These are phyloP conservation scores for Malthinus seriepunctatus DNA, from an alignment of 2,888 invertebrate genomes.

Conservation along the genomic window DNA sequence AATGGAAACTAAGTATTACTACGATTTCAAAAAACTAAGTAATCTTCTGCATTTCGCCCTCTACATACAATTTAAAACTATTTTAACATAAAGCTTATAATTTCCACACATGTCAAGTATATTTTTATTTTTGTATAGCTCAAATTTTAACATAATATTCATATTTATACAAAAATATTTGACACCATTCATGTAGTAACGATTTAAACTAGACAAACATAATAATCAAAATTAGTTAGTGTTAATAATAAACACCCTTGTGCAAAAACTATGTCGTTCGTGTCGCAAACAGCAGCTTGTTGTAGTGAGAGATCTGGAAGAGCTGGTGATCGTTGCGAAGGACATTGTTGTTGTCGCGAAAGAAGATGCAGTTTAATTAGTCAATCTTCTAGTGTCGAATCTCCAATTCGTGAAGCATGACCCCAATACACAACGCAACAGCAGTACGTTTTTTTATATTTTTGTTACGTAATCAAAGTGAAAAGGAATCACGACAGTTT, in stretches of 20 bases:
- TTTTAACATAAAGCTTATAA: too few species aligned
- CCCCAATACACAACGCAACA: slow-evolving; percentile 21
- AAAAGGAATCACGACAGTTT: background rate
- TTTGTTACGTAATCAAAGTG: background rate
- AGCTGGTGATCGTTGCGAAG: slow-evolving; percentile 41
- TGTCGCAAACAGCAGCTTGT: slow-evolving; percentile 62
- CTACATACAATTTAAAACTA: too few species aligned
- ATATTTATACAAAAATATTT: too few species aligned
- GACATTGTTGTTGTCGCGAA: slow-evolving; percentile 49
- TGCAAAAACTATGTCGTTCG: slow-evolving; percentile 57
- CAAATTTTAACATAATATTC: too few species aligned
- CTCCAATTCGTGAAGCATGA: slow-evolving; percentile 29
- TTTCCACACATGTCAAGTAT: too few species aligned
- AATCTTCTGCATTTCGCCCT: too few species aligned
- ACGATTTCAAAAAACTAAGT: too few species aligned
- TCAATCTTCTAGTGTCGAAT: slow-evolving; percentile 25
- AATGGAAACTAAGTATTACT: too few species aligned
- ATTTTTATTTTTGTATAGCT: too few species aligned
- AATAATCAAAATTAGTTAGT: slow-evolving; percentile 1
- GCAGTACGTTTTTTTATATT: slow-evolving; percentile 4
- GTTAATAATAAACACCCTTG: background rate
- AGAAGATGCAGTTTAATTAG: slow-evolving; percentile 50
- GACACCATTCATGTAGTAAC: too few species aligned
- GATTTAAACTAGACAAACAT: too few species aligned
- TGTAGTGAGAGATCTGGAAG: slow-evolving; percentile 48